Evolutionary conservation across 2,888 invertebrate species (phyloP), one percentile per base, ranked within the genome.

Genomic region (Habrosyne pyritoides): DNA sequence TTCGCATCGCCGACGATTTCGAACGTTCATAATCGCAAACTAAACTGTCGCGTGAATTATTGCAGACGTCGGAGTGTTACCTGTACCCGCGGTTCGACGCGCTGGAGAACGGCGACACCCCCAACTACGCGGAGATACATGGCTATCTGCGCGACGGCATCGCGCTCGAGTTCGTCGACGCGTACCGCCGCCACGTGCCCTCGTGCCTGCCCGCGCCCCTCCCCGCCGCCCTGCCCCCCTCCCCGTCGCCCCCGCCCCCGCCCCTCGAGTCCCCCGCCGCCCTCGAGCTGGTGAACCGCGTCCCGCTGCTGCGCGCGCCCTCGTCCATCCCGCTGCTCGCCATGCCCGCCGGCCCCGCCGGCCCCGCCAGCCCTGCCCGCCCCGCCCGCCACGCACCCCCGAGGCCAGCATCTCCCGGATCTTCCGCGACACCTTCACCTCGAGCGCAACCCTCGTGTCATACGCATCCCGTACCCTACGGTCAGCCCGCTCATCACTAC

Each of bases 21-120:
- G 2, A 18, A 42, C 36, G 33, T n/a, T 4, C 36, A 4, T 2
- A 1, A 36, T 42, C 36, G 36, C 14, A 18, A n/a, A 18, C 36
- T 42, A 42, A 50, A 54, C 60, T 65, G 57, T 18, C 14, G 66
- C 61, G 67, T 42, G 36, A 42, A 59, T 62, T 70, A 67, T 87
- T 85, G 80, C 89, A 87, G 89, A 73, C 78, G 70, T 68, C 75
- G 75, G 87, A 86, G 77, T 69, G 86, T 67, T 89, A 93, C 85
- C 87, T 93, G 77, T 90, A 79, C 77, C 94, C 94, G 74, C 81
- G 84, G 65, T 94, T 93, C 85, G 78, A 73, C 60, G 93, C 93
- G 83, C 83, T 94, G 61, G 94, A 94, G 87, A 60, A 53, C 69
- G 93, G 91, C 67, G 84, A 62, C 69, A 84, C 91, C 78, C 91